Evolutionary conservation across 2,113 vertebrate species (phyloP), one percentile per base, ranked within the genome.

Genomic region (Ancistrus triradiatus): DNA sequence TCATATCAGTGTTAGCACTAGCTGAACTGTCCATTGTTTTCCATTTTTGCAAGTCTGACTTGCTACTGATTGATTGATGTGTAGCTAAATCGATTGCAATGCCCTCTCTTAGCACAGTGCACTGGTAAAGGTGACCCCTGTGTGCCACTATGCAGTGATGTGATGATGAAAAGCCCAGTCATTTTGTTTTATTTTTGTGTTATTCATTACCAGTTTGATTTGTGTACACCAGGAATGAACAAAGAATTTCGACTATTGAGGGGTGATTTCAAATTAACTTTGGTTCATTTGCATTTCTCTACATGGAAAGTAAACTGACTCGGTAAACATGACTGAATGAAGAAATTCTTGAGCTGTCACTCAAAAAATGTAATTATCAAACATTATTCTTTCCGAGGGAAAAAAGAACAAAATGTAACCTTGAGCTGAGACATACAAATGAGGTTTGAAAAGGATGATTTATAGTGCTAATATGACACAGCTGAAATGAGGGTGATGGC

Each of bases 241-340:
- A 71, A 79, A 69, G 42, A 74, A 73, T 77, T 70, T 49, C 59
- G 70, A 77, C 62, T 74, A 67, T 73, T 40, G 35, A 73, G 67
- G n/a, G 47, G 68, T 24, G 57, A 79, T 81, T 78, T 84, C 77
- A 83, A 82, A 82, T 82, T 74, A 68, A 77, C 71, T 74, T 59
- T 52, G 46, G 46, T 40, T 74, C 35, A 65, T 84, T 83, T 82
- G 70, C 77, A 82, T 83, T 67, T 74, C 64, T 74, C 61, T 40
- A 64, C 61, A 57, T 14, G 47, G 56, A 68, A 74, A 25, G 10
- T 35, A 47, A 69, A 79, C 72, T 70, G 69, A 74, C 67, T 80
- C 35, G 6, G 78, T 80, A 82, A 78, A 77, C 70, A 78, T 52
- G 15, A 49, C 59, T 37, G 59, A 63, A 72, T 57, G 52, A 65